A percentile compares a stretch with the other conserved stretches of the same genome.
These are phyloP conservation scores for Platerodrilus igneus DNA, from an alignment of 2,888 invertebrate genomes.

Conservation along the genomic window DNA sequence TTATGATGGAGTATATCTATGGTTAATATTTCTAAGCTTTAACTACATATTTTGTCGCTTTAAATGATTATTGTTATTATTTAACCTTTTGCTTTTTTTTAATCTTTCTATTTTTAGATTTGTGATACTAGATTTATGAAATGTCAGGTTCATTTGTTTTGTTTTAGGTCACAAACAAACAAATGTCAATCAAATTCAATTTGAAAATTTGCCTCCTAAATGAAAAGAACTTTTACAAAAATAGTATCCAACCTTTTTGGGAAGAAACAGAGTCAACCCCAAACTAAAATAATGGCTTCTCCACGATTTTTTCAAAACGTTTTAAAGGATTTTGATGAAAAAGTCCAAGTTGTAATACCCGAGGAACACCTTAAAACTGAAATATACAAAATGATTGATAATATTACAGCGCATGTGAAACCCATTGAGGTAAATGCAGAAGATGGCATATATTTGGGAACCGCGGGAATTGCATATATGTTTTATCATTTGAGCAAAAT, in stretches of 20 bases:
- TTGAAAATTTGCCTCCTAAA: too few relatives aligned
- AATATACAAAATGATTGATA: constrained; percentile 28
- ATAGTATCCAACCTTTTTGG: constrained; percentile 9
- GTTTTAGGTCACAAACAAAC: too few relatives aligned
- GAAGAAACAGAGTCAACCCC: constrained; percentile 10
- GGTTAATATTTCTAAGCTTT: too few relatives aligned
- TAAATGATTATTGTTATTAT: too few relatives aligned
- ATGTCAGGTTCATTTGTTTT: too few relatives aligned
- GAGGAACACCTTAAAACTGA: constrained; percentile 9
- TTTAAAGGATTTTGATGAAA: constrained; percentile 5
- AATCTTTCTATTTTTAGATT: too few relatives aligned
- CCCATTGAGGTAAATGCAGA: constrained; percentile 43
- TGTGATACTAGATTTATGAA: too few relatives aligned
- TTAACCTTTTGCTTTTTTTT: too few relatives aligned
- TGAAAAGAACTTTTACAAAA: constrained; percentile 14
- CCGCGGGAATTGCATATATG: constrained; percentile 71
- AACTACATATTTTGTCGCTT: too few relatives aligned
- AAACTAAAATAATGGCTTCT: constrained; percentile 5
- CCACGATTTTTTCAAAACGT: constrained; percentile 13
- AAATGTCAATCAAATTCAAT: too few relatives aligned
- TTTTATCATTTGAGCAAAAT: constrained; percentile 64
- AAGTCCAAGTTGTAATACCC: not conserved
- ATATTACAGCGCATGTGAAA: constrained; percentile 39
- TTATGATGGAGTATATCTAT: too few relatives aligned
- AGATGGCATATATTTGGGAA: constrained; percentile 66